These are phyloP conservation scores for Anticlea derivata DNA, from an alignment of 2,888 invertebrate genomes.

Conservation along the genomic window DNA sequence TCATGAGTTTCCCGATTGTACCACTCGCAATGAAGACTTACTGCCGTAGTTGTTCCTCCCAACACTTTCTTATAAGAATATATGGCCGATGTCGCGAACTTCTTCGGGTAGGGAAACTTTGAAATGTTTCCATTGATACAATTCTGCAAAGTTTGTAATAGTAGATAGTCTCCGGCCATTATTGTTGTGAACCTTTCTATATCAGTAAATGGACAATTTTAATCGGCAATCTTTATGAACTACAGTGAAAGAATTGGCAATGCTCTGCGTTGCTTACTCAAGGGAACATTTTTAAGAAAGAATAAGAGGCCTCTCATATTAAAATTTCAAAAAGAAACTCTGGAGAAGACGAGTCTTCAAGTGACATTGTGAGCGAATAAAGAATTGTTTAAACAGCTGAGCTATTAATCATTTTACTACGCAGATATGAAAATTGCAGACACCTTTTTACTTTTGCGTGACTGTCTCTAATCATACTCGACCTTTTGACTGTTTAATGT, in stretches of 20 bases:
- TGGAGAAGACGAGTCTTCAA: conserved; percentile 29
- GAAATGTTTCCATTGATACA: conserved; percentile 53
- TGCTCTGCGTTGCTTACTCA: conserved; percentile 14
- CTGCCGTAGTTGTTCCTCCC: conserved; percentile 52
- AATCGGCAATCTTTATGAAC: conserved; percentile 5
- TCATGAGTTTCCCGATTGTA: conserved; percentile 39
- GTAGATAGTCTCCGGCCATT: conserved; percentile 27
- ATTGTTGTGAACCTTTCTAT: background rate
- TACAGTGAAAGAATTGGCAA: conserved; percentile 6
- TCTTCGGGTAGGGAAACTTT: conserved; percentile 42
- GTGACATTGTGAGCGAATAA: conserved; percentile 28
- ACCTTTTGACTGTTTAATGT: conserved; percentile 2
- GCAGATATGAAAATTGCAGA: conserved; percentile 14
- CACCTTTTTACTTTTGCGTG: conserved; percentile 5
- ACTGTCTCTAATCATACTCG: conserved; percentile 36
- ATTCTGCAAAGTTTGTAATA: conserved; percentile 49
- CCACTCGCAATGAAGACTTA: conserved; percentile 66
- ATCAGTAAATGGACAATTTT: background rate
- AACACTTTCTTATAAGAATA: conserved; percentile 73
- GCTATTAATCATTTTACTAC: conserved; percentile 28
- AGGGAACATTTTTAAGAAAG: conserved; percentile 28
- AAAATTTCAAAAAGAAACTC: conserved; percentile 34
- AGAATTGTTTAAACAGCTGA: conserved; percentile 37
- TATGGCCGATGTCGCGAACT: conserved; percentile 59
- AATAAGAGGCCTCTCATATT: conserved; percentile 32